Conservation (phyloP, 1,140 invertebrate genomes). For the Piezodorus guildinii region DNA sequence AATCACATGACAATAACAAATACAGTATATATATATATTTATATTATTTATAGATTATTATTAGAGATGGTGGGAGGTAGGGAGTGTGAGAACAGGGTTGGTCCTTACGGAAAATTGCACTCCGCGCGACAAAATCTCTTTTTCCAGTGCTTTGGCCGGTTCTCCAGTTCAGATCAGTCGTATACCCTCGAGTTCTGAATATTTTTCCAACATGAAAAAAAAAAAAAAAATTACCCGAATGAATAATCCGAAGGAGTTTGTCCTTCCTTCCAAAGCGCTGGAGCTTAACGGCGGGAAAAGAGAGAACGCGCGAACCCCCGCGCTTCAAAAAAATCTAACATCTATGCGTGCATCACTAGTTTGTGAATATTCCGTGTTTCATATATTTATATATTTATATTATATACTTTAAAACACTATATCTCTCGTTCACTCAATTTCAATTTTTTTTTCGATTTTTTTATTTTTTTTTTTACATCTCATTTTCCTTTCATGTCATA, state of each 20-base stretch:
- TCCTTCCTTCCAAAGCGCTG: background rate
- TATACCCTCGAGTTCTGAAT: too few relatives aligned
- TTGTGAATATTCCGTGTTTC: conserved; percentile 14
- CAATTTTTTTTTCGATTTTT: conserved; percentile 6
- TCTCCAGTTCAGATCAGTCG: too few relatives aligned
- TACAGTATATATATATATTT: conserved; percentile 9
- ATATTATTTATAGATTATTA: conserved; percentile 3
- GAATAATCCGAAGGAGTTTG: too few relatives aligned
- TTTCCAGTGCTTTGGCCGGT: background rate
- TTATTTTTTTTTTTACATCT: background rate
- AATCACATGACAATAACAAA: conserved; percentile 16
- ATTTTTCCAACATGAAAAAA: too few relatives aligned
- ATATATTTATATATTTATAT: conserved; percentile 2
- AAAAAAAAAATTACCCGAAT: too few relatives aligned
- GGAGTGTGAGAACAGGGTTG: conserved; percentile 7
- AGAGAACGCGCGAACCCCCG: conserved; percentile 11
- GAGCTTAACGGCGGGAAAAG: conserved; percentile 1
- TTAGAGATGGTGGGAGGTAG: conserved; percentile 9
- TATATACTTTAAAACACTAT: background rate
- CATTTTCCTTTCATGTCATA: background rate
- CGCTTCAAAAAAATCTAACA: conserved; percentile 11
- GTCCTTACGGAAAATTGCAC: conserved; percentile 11
- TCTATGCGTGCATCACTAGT: conserved; percentile 13
- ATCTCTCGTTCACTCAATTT: background rate
- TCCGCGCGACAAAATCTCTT: conserved; percentile 2